phyloP scores from a whole-genome alignment of 2,797 vertebrate genomes.

The Sebastes steindachneri region DNA sequence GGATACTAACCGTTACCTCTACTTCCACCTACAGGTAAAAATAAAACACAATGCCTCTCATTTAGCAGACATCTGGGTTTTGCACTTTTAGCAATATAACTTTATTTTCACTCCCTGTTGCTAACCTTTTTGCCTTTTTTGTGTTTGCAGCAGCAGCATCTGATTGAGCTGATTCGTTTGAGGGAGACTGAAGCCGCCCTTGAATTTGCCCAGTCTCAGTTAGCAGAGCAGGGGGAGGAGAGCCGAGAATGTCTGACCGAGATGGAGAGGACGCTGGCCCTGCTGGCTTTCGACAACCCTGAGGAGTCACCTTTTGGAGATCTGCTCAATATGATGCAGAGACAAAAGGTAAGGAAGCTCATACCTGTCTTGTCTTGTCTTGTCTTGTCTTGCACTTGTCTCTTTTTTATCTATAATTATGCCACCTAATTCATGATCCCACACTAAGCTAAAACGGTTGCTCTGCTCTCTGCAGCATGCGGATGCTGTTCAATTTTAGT shows the following conservation, averaged over 20 bases:
- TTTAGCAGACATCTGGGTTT: background rate
- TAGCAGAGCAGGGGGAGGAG: slow-evolving; percentile 98
- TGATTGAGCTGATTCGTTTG: slow-evolving; percentile 97
- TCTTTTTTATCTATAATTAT: background rate
- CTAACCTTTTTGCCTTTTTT: background rate
- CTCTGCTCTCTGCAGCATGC: background rate
- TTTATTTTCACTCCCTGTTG: background rate
- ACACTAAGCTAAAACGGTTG: background rate
- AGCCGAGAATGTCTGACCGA: slow-evolving; percentile 96
- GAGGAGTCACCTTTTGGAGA: slow-evolving; percentile 98
- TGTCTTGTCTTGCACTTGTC: background rate
- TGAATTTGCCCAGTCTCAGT: slow-evolving; percentile 97
- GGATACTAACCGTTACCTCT: slow-evolving; percentile 97
- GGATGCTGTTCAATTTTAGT: background rate
- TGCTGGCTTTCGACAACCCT: slow-evolving; percentile 96
- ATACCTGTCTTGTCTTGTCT: background rate
- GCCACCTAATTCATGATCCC: background rate
- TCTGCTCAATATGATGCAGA: slow-evolving; percentile 97
- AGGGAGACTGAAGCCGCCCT: slow-evolving; percentile 97
- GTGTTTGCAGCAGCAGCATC: slow-evolving; percentile 91
- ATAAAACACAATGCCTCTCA: background rate
- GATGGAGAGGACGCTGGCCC: slow-evolving; percentile 96
- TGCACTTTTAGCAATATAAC: background rate
- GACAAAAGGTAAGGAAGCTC: slow-evolving; percentile 89
- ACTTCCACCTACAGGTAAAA: slow-evolving; percentile 95